Conservation (phyloP, 2,888 invertebrate genomes). For the Heliconius erato region DNA sequence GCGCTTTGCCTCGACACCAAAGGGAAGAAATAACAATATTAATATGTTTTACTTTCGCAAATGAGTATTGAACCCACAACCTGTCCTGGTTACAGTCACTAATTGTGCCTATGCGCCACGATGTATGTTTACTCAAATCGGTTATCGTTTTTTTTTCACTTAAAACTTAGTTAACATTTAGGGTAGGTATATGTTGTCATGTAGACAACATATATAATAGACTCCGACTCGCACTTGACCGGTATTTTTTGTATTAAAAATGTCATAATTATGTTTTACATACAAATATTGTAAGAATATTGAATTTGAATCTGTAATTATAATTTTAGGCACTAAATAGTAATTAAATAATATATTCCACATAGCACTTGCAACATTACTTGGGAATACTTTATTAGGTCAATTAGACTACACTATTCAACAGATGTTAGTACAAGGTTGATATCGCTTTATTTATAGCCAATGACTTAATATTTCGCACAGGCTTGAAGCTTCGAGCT, state of each 20-base stretch:
- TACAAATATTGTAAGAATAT: background rate
- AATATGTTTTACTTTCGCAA: background rate
- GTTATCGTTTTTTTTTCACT: background rate
- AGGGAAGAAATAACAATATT: background rate
- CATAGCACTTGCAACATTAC: background rate
- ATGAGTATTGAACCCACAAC: background rate
- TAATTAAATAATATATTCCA: background rate
- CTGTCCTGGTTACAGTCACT: background rate
- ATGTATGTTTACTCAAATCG: background rate
- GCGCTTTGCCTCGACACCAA: no score
- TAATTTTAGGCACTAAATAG: background rate
- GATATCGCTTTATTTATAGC: slow-evolving; percentile 32
- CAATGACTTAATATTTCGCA: slow-evolving; percentile 26
- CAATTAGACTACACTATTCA: slow-evolving; percentile 25
- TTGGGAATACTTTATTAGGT: slow-evolving; percentile 26
- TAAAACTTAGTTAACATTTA: no score
- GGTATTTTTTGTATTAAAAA: background rate
- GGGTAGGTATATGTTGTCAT: no score
- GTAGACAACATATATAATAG: no score
- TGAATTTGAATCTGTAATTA: no score
- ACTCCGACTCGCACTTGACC: background rate
- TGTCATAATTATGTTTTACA: background rate
- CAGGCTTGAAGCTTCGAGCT: background rate
- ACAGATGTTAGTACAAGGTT: slow-evolving; percentile 25
- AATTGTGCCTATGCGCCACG: no score